A percentile compares a stretch with the other conserved stretches of the same genome.
Evolutionary conservation across 2,113 vertebrate species (phyloP).

Genomic region (Chaetura pelagica): DNA sequence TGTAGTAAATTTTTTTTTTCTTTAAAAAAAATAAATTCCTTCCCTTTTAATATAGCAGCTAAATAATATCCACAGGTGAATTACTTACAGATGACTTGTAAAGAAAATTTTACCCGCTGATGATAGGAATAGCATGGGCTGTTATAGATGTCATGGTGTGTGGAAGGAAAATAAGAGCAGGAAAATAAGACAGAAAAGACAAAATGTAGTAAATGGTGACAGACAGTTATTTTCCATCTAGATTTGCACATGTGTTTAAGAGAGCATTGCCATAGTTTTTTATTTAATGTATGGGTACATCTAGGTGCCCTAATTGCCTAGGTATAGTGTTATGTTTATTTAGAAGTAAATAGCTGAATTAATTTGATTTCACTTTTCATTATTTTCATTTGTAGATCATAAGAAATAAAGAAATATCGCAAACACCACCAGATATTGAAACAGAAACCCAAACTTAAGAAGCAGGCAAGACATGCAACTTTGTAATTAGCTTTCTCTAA

Average conservation of each 20-base stretch:
- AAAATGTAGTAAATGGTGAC: background rate
- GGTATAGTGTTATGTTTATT: background rate
- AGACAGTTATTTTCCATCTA: background rate
- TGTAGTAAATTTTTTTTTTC: background rate
- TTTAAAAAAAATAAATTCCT: background rate
- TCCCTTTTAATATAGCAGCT: background rate
- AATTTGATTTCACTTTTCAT: background rate
- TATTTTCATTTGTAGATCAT: background rate
- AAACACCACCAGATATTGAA: background rate
- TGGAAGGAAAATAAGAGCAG: background rate
- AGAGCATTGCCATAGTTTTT: background rate
- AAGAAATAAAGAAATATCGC: background rate
- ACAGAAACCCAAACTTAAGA: background rate
- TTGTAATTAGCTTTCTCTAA: background rate
- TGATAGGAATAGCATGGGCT: background rate
- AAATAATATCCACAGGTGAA: background rate
- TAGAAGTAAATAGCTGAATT: background rate
- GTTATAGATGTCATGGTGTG: background rate
- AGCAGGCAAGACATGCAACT: background rate
- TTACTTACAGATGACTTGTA: constrained; percentile 6
- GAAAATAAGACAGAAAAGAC: background rate
- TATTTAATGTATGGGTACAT: background rate
- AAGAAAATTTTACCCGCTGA: constrained; percentile 20
- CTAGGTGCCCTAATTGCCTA: background rate
- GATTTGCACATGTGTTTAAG: background rate